Evolutionary conservation across 2,888 invertebrate species (phyloP).

Genomic region (Taenaris catops): DNA sequence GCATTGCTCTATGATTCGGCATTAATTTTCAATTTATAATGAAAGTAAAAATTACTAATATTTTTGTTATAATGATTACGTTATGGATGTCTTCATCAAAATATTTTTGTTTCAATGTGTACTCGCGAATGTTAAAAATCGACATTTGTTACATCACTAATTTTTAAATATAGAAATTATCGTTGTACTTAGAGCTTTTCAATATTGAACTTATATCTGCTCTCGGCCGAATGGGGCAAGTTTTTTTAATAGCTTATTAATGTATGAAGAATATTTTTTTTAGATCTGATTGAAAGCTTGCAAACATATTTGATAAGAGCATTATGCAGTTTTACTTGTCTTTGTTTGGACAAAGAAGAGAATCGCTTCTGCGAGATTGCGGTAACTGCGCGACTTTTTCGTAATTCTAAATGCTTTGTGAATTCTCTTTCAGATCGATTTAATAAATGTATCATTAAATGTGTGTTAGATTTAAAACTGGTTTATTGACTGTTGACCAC

Average conservation of each 20-base stretch:
- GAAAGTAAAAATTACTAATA: too few relatives aligned
- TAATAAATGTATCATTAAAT: slow-evolving; percentile 43
- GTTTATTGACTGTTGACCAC: slow-evolving; percentile 54
- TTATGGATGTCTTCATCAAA: too few relatives aligned
- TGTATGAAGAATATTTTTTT: slow-evolving; percentile 36
- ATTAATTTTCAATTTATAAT: too few relatives aligned
- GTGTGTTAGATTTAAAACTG: slow-evolving; percentile 44
- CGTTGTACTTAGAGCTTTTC: slow-evolving; percentile 43
- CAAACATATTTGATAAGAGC: slow-evolving; percentile 36
- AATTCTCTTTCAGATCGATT: slow-evolving; percentile 69
- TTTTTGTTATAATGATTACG: too few relatives aligned
- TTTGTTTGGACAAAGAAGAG: slow-evolving; percentile 14
- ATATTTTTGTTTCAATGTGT: too few relatives aligned
- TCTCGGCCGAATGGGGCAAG: slow-evolving; percentile 30
- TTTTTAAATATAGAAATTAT: slow-evolving; percentile 22
- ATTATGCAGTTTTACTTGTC: slow-evolving; percentile 11
- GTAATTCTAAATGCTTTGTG: slow-evolving; percentile 45
- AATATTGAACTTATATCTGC: slow-evolving; percentile 28
- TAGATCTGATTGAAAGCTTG: slow-evolving; percentile 69
- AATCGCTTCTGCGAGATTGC: slow-evolving; percentile 7
- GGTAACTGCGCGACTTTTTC: slow-evolving; percentile 21
- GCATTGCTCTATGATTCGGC: too few relatives aligned
- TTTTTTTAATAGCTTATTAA: slow-evolving; percentile 32
- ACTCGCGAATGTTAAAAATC: slow-evolving; percentile 1
- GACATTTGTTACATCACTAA: slow-evolving; percentile 2